These are phyloP conservation scores for Saccostrea echinata DNA, from an alignment of 1,140 invertebrate genomes.

Conservation along the genomic window DNA sequence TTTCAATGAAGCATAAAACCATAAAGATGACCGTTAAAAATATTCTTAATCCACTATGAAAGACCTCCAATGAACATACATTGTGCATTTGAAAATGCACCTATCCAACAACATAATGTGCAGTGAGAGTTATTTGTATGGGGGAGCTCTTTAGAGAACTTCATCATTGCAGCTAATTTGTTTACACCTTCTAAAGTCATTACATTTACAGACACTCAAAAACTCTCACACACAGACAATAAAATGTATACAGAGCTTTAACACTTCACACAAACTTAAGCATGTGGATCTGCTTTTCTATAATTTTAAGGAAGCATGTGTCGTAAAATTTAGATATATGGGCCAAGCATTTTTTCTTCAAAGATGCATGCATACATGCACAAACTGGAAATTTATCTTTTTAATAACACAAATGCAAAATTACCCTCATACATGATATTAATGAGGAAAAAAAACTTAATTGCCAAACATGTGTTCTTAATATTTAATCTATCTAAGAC, in stretches of 20 bases:
- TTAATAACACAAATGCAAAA: background rate
- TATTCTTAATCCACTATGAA: too few species aligned
- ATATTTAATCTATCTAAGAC: too few species aligned
- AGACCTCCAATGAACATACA: too few species aligned
- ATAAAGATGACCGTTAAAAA: too few species aligned
- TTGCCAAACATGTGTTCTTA: background rate
- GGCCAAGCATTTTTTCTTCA: background rate
- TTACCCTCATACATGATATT: background rate
- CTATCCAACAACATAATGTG: too few species aligned
- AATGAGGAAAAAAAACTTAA: background rate
- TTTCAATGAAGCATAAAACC: too few species aligned
- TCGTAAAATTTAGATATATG: background rate
- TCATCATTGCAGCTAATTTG: background rate
- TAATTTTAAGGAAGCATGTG: background rate
- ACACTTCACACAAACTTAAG: constrained; percentile 7
- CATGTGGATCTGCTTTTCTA: background rate
- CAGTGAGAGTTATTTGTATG: too few species aligned
- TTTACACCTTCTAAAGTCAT: constrained; percentile 8
- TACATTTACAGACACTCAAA: constrained; percentile 3
- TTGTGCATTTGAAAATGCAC: too few species aligned
- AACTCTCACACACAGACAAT: background rate
- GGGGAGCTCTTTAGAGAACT: too few species aligned
- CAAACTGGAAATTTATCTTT: background rate
- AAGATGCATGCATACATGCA: background rate
- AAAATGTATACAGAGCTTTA: background rate